Evolutionary conservation across 2,888 invertebrate genomes (phyloP).

Genomic region (Hypercompe scribonia): DNA sequence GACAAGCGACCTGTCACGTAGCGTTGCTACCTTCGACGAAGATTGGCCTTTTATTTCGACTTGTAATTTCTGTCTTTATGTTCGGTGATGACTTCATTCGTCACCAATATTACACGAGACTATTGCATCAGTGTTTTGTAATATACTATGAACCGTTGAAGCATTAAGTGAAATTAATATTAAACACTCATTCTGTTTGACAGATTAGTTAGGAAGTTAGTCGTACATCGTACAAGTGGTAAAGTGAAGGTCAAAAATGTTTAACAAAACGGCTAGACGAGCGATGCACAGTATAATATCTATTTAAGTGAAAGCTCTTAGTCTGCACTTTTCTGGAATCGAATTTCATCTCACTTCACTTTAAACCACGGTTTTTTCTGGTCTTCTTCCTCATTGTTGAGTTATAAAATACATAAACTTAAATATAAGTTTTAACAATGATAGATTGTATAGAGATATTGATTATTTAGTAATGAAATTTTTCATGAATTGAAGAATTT

Average conservation of each 20-base stretch:
- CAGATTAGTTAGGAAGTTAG: slow-evolving; percentile 14
- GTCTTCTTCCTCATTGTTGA: slow-evolving; percentile 18
- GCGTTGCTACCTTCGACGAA: slow-evolving; percentile 36
- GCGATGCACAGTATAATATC: slow-evolving; percentile 37
- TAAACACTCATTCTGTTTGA: slow-evolving; percentile 29
- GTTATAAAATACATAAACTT: slow-evolving; percentile 16
- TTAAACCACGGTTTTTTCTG: not conserved
- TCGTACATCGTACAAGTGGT: slow-evolving; percentile 16
- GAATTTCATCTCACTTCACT: slow-evolving; percentile 31
- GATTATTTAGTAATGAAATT: not conserved
- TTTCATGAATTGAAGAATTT: not conserved
- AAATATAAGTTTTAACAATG: slow-evolving; percentile 2
- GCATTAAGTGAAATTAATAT: slow-evolving; percentile 14
- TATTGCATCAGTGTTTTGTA: slow-evolving; percentile 29
- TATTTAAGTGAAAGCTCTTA: slow-evolving; percentile 44
- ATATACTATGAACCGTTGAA: slow-evolving; percentile 16
- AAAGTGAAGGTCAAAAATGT: slow-evolving; percentile 22
- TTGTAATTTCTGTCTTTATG: slow-evolving; percentile 43
- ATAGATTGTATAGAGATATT: not conserved
- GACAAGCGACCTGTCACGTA: slow-evolving; percentile 50
- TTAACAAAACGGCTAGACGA: slow-evolving; percentile 25
- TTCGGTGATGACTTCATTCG: slow-evolving; percentile 38
- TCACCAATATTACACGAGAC: slow-evolving; percentile 9
- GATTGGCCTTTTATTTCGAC: slow-evolving; percentile 47
- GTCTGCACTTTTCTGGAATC: slow-evolving; percentile 40